Evolutionary conservation across 2,888 invertebrate species (phyloP), one percentile per base, ranked within the genome.

Genomic region (Melitaea athalia): DNA sequence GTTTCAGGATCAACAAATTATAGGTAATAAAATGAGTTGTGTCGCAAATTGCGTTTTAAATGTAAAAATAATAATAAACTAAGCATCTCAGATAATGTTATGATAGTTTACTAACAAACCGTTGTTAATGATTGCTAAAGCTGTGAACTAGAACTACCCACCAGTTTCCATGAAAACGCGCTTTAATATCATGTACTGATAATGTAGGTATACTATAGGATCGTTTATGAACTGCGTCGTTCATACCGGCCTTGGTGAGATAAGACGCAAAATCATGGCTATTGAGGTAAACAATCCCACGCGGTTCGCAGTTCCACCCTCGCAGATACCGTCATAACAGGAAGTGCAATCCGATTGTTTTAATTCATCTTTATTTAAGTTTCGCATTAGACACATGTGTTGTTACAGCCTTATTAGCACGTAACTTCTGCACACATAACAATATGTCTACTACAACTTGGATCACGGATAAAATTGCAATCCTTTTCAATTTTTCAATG

Each of bases 201-300:
- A 15, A 5, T 59, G 59, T 63, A 49, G 50, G 49, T 52, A 45
- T 24, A 24, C 24, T 24, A n/a, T n/a, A 24, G 24, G 24, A 24
- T 52, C 57, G 14, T 64, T 62, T 67, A 62, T 33, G 60, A 45
- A 70, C 59, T 73, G 73, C 67, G 70, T 66, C 62, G 49, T 66
- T 61, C 45, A 15, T 7, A 55, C 45, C 49, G 61, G 38, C 64
- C 67, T 66, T 63, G 67, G 31, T 49, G 64, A 67, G 67, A 67
- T 73, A 69, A 71, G 67, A 70, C 61, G 64, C 49, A 69, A 59
- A 64, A 63, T 67, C 60, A 68, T 72, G 38, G 68, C 31, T 63
- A 47, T 62, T 74, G 67, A 72, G 72, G 76, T 77, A 78, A 79
- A 76, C 74, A 74, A 70, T 47, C 79, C 79, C 72, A 77, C 72